Conservation (phyloP, 2,113 vertebrate species). For the Phalacrocorax brasilianus region DNA sequence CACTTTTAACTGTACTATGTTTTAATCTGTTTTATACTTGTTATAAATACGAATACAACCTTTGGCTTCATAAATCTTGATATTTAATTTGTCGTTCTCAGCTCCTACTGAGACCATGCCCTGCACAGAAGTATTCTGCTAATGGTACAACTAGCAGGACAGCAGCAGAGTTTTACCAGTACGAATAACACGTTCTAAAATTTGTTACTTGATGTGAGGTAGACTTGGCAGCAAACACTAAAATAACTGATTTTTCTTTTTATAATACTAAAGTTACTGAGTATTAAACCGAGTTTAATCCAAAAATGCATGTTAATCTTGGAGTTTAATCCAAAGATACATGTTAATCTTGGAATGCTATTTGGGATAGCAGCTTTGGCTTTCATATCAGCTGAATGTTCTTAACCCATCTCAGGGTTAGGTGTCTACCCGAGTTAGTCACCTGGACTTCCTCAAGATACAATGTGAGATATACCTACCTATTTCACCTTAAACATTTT, state of each 20-base stretch:
- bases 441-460: not conserved
- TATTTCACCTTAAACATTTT: not conserved
- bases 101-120: not conserved
- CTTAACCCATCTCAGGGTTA: not conserved
- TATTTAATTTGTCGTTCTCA: not conserved
- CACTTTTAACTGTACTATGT: not conserved
- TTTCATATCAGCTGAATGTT: not conserved
- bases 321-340: not conserved
- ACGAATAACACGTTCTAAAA: not conserved
- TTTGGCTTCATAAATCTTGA: not conserved
- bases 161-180: not conserved
- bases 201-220: not conserved
- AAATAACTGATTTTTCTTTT: not conserved
- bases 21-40: not conserved
- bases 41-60: not conserved
- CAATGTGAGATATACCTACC: not conserved
- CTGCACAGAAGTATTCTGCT: not conserved
- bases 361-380: not conserved
- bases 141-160: not conserved
- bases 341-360: accelerated
- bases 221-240: not conserved
- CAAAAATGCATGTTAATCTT: not conserved
- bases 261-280: not conserved
- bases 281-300: not conserved
- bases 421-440: not conserved